phyloP scores from a whole-genome alignment of 2,797 vertebrate genomes.

The Crocodylus rhombifer region DNA sequence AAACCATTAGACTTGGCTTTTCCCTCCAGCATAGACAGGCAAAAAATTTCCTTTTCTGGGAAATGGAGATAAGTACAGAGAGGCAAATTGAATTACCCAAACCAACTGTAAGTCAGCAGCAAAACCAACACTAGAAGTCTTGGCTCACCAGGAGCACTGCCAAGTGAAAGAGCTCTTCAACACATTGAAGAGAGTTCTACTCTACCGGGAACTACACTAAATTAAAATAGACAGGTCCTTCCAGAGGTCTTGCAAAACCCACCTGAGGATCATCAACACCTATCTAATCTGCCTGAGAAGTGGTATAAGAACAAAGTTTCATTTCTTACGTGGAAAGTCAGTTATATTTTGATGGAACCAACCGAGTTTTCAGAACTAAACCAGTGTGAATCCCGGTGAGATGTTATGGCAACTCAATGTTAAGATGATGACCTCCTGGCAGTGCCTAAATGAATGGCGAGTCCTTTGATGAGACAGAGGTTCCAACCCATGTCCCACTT shows the following conservation, averaged over 20 bases:
- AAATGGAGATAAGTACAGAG: fast-evolving
- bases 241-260: neutral
- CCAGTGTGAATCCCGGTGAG: too few species aligned
- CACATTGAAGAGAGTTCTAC: fast-evolving
- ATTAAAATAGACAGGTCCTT: fast-evolving
- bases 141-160: fast-evolving
- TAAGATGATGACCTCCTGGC: too few species aligned
- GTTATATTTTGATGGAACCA: too few species aligned
- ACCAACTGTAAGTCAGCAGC: neutral
- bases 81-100: neutral
- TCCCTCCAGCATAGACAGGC: neutral
- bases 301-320: neutral
- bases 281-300: neutral
- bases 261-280: fast-evolving
- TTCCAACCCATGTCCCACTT: fast-evolving
- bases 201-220: fast-evolving
- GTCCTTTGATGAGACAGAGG: neutral
- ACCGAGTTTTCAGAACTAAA: too few species aligned
- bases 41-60: fast-evolving
- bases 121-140: neutral
- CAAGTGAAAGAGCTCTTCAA: too few species aligned
- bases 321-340: neutral
- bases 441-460: too few species aligned
- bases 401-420: too few species aligned
- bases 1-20: neutral